These are phyloP conservation scores for Caradrina clavipalpis DNA, from an alignment of 2,888 invertebrate species.

Conservation along the genomic window DNA sequence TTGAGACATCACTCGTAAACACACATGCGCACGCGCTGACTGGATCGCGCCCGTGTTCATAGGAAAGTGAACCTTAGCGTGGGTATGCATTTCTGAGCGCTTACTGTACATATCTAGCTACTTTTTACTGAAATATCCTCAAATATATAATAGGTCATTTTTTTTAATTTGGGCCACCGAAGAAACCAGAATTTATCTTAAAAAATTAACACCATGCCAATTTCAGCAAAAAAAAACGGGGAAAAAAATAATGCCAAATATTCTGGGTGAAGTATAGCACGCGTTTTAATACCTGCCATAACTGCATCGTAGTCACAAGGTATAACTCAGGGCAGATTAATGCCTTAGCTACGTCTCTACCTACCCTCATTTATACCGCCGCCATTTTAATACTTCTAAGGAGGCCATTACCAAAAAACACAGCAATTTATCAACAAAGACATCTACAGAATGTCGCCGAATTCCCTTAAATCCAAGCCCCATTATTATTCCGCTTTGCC, in stretches of 20 bases:
- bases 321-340: constrained; percentile 44
- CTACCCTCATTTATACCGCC: constrained; percentile 32
- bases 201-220: background rate
- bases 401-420: constrained; percentile 84
- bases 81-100: no score
- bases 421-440: constrained; percentile 86
- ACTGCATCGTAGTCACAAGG: constrained; percentile 8
- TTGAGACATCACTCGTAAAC: no score
- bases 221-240: background rate
- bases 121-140: background rate
- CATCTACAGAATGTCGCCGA: constrained; percentile 78
- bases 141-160: background rate
- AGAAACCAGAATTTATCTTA: background rate
- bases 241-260: no score
- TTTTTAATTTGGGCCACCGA: background rate
- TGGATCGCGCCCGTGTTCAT: no score
- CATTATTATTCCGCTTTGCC: constrained; percentile 85
- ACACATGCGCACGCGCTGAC: no score
- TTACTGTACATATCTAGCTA: background rate
- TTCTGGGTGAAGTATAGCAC: background rate
- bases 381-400: constrained; percentile 70
- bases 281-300: background rate
- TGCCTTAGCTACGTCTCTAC: constrained; percentile 21
- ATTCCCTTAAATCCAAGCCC: constrained; percentile 79
- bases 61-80: no score